These are phyloP conservation scores for Brachyistius frenatus DNA, from an alignment of 2,113 vertebrate species.

Conservation along the genomic window DNA sequence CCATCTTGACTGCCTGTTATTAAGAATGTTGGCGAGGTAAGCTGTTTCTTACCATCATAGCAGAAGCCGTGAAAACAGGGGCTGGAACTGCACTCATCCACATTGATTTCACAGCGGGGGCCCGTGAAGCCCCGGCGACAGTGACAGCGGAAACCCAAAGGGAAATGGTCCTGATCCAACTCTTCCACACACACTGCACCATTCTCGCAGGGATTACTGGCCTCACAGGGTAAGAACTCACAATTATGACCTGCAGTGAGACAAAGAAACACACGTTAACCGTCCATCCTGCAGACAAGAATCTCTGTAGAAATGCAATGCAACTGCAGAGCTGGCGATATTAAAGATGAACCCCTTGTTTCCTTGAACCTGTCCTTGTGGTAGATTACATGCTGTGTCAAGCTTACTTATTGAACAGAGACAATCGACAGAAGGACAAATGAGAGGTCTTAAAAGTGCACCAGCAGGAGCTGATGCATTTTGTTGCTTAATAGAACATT, in stretches of 20 bases:
- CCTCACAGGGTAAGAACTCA: constrained; percentile 86
- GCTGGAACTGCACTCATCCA: constrained; percentile 86
- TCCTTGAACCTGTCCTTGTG: neutral
- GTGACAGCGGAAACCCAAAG: constrained; percentile 85
- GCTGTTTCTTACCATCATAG: constrained; percentile 83
- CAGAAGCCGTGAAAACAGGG: constrained; percentile 87
- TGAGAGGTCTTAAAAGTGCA: neutral
- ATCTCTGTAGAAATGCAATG: constrained; percentile 14
- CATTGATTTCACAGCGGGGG: constrained; percentile 86
- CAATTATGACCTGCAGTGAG: constrained; percentile 83
- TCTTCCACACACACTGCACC: constrained; percentile 84
- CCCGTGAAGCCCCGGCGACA: constrained; percentile 85
- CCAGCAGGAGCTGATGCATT: neutral
- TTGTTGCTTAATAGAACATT: neutral
- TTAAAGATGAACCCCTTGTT: constrained; percentile 26
- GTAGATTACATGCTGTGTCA: constrained; percentile 12
- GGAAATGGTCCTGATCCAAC: constrained; percentile 80
- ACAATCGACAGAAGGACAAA: neutral
- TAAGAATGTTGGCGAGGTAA: constrained; percentile 52
- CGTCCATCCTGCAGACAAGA: constrained; percentile 23
- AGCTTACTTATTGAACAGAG: neutral
- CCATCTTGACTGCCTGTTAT: constrained; percentile 36
- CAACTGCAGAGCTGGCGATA: neutral
- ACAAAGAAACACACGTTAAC: constrained; percentile 39
- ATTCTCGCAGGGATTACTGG: constrained; percentile 87